A percentile compares a stretch with the other conserved stretches of the same genome.
Evolutionary conservation across 2,797 vertebrate species (phyloP).

Genomic region (Poecilia gillii): DNA sequence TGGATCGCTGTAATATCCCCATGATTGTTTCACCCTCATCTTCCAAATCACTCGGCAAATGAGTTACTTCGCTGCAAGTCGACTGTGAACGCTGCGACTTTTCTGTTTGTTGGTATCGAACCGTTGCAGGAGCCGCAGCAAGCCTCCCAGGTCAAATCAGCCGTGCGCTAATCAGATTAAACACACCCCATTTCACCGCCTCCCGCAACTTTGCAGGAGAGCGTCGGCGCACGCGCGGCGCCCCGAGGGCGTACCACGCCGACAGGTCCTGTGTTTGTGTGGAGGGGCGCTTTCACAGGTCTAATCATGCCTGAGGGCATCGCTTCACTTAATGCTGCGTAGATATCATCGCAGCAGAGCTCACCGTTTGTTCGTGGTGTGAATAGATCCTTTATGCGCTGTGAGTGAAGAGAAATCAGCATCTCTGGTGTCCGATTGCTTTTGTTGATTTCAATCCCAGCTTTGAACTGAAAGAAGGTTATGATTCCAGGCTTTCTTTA

Average conservation of each 20-base stretch:
- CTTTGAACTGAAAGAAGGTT: not conserved
- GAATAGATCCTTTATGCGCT: slow-evolving; percentile 27
- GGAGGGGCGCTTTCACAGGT: slow-evolving; percentile 16
- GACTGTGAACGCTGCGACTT: slow-evolving; percentile 8
- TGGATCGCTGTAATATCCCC: slow-evolving; percentile 42
- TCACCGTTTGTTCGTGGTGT: slow-evolving; percentile 15
- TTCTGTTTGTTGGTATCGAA: slow-evolving; percentile 42
- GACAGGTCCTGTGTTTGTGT: slow-evolving; percentile 31
- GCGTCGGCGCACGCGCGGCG: slow-evolving; percentile 31
- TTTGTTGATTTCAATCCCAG: slow-evolving; percentile 2
- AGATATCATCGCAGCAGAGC: slow-evolving; percentile 33
- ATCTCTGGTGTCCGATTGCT: slow-evolving; percentile 31
- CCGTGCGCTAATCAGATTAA: slow-evolving; percentile 73
- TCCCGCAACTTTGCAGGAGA: slow-evolving; percentile 59
- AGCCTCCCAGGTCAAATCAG: slow-evolving; percentile 72
- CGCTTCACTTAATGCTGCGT: slow-evolving; percentile 30
- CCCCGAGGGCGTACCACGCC: slow-evolving; percentile 35
- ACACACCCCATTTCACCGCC: slow-evolving; percentile 73
- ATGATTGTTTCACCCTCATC: slow-evolving; percentile 68
- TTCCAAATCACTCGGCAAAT: not conserved
- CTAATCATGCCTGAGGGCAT: slow-evolving; percentile 35
- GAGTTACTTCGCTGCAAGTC: slow-evolving; percentile 19
- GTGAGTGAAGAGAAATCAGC: slow-evolving; percentile 31
- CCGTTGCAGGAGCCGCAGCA: slow-evolving; percentile 41
- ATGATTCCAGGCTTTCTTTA: not conserved